These are phyloP conservation scores for Fragum fragum DNA, from an alignment of 2,888 invertebrate genomes.

Conservation along the genomic window DNA sequence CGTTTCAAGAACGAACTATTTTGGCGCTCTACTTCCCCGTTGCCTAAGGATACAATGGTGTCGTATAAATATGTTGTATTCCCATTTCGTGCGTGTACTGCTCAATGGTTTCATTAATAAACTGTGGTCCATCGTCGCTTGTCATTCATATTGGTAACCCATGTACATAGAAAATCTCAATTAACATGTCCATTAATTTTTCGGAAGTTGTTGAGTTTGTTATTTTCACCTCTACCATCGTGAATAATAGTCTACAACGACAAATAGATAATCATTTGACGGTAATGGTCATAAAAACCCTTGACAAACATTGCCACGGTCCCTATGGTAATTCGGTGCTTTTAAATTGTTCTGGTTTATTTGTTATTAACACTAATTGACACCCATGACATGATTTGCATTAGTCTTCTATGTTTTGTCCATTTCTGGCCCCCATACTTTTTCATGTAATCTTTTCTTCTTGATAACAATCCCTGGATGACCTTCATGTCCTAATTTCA, in stretches of 20 bases:
- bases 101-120: constrained; percentile 35
- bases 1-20: constrained; percentile 61
- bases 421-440: constrained; percentile 74
- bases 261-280: constrained; percentile 29
- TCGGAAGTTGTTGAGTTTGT: constrained; percentile 13
- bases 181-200: background rate
- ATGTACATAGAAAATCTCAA: constrained; percentile 24
- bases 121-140: constrained; percentile 59
- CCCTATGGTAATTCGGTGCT: background rate
- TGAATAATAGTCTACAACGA: constrained; percentile 34
- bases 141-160: constrained; percentile 36
- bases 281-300: constrained; percentile 48
- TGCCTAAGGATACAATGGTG: constrained; percentile 59
- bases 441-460: constrained; percentile 45
- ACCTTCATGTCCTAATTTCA: constrained; percentile 31
- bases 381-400: constrained; percentile 59
- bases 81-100: constrained; percentile 24
- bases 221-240: constrained; percentile 25
- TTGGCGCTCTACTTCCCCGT: constrained; percentile 63
- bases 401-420: constrained; percentile 51
- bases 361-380: constrained; percentile 37
- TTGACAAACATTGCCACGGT: constrained; percentile 52
- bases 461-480: constrained; percentile 21
- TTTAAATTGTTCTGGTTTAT: constrained; percentile 52
- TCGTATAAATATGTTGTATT: constrained; percentile 44